These are phyloP conservation scores for Porites lutea DNA, from an alignment of 64 coral and sea anemone genomes.

Conservation along the genomic window DNA sequence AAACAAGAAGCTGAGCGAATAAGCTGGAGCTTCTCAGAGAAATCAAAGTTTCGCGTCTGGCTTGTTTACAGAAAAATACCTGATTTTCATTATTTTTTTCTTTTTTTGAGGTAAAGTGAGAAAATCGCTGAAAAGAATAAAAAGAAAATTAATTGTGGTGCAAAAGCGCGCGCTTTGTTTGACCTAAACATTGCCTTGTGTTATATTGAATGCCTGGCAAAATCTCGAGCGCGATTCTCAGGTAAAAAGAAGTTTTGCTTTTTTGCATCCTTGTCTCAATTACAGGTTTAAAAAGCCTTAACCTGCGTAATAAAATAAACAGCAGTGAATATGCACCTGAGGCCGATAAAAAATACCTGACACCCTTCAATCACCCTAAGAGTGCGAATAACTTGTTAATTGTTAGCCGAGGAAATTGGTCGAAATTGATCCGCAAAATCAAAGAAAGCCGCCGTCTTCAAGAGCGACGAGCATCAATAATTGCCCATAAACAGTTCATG, in stretches of 20 bases:
- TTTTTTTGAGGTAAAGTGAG: neutral
- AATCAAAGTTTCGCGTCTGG: conserved; percentile 10
- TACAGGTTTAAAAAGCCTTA: conserved; percentile 58
- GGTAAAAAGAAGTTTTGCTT: neutral
- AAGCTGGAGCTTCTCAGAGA: neutral
- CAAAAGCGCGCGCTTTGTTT: conserved; percentile 1
- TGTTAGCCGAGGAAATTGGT: conserved; percentile 99
- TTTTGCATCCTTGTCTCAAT: conserved; percentile 37
- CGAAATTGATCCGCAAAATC: conserved; percentile 97
- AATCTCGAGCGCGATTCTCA: neutral
- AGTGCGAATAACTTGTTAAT: conserved; percentile 97
- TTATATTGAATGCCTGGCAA: conserved; percentile 28
- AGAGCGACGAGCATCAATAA: conserved; percentile 80
- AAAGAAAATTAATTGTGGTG: conserved; percentile 15
- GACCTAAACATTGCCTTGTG: neutral
- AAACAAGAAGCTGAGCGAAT: conserved; percentile 42
- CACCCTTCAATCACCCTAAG: conserved; percentile 82
- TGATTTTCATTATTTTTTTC: neutral
- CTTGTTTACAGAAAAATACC: neutral
- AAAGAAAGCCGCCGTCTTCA: conserved; percentile 90
- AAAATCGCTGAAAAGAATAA: neutral
- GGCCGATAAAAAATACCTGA: conserved; percentile 58
- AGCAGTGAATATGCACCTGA: conserved; percentile 73
- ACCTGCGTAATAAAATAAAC: conserved; percentile 86
- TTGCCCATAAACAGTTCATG: conserved; percentile 81